Evolutionary conservation across 2,797 vertebrate genomes (phyloP).

Genomic region (Perodicticus potto): DNA sequence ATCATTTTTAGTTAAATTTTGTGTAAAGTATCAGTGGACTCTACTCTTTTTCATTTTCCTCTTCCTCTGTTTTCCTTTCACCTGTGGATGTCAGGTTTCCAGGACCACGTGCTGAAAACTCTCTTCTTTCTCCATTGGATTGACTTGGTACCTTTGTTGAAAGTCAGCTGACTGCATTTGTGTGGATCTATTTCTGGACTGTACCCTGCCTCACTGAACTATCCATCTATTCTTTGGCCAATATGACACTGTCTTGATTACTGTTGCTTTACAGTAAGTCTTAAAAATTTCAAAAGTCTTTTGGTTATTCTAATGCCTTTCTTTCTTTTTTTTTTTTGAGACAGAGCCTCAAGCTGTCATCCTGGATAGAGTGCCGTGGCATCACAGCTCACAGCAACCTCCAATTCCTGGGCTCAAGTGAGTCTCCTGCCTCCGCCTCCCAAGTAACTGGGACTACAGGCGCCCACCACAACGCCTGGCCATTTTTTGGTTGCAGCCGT

Average conservation of each 20-base stretch:
- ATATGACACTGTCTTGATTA: background rate
- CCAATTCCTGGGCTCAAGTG: too few relatives aligned
- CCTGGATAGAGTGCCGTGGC: too few relatives aligned
- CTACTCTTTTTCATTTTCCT: background rate
- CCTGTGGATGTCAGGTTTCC: background rate
- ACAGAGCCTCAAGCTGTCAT: too few relatives aligned
- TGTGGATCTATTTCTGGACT: background rate
- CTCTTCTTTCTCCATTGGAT: background rate
- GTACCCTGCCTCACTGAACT: background rate
- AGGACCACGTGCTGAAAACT: background rate
- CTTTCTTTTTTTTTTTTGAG: too few relatives aligned
- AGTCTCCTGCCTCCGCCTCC: too few relatives aligned
- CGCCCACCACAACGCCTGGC: too few relatives aligned
- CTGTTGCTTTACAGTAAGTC: background rate
- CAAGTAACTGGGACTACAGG: too few relatives aligned
- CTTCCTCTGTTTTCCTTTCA: background rate
- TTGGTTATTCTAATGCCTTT: conserved; percentile 6
- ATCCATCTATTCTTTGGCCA: background rate
- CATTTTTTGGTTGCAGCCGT: too few relatives aligned
- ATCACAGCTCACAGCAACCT: too few relatives aligned
- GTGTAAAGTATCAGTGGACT: background rate
- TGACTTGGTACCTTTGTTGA: conserved; percentile 23
- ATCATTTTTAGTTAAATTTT: conserved; percentile 29
- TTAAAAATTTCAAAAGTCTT: conserved; percentile 57
- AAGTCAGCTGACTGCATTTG: background rate